These are phyloP conservation scores for Smutsia gigantea DNA, from an alignment of 2,797 vertebrate genomes.

Conservation along the genomic window DNA sequence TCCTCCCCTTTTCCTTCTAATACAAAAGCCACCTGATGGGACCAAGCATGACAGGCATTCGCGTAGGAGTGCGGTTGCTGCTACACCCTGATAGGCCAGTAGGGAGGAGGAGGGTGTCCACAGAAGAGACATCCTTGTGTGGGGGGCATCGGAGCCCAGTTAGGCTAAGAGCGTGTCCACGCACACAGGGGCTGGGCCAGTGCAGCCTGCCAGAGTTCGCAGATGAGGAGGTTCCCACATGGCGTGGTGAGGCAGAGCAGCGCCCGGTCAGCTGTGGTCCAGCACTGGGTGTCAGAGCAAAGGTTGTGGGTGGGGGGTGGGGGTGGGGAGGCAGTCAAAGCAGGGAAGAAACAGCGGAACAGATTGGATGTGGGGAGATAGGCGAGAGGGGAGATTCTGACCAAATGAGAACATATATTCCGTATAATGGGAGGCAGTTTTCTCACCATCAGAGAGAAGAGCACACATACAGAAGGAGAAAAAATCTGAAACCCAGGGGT, in stretches of 20 bases:
- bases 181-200: background rate
- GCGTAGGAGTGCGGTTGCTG: fast-evolving
- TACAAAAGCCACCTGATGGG: background rate
- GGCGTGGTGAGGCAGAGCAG: no score
- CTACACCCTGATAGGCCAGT: no score
- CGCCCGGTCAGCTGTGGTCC: no score
- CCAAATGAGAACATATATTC: background rate
- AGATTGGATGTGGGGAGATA: background rate
- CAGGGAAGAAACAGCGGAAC: background rate
- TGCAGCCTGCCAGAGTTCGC: background rate
- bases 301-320: no score
- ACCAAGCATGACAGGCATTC: background rate
- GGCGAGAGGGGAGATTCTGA: background rate
- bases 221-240: background rate
- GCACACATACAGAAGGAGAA: background rate
- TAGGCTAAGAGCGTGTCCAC: background rate
- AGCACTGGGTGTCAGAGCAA: no score
- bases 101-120: background rate
- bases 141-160: background rate
- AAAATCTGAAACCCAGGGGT: background rate
- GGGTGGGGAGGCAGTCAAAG: background rate
- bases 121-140: background rate
- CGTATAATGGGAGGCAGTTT: background rate
- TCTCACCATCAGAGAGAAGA: background rate
- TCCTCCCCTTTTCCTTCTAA: background rate